phyloP scores from a whole-genome alignment of 2,888 invertebrate species.

The Caradrina clavipalpis region DNA sequence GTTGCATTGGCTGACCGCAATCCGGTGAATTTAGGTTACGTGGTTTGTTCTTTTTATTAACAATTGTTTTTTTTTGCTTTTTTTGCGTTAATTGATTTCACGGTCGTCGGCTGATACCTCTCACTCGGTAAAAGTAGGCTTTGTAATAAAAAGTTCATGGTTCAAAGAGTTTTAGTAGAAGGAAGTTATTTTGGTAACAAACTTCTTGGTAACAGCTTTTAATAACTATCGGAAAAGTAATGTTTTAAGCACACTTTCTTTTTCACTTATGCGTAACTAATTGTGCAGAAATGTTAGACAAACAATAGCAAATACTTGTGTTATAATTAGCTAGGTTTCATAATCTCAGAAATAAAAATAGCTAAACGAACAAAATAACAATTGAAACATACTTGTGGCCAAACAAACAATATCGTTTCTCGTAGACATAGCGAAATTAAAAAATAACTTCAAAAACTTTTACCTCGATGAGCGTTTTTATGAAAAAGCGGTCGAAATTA shows the following conservation, averaged over 20 bases:
- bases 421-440: constrained; percentile 45
- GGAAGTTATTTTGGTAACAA: constrained; percentile 12
- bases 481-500: constrained; percentile 61
- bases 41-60: constrained; percentile 46
- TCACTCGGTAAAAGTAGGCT: constrained; percentile 60
- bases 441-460: constrained; percentile 59
- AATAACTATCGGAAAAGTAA: constrained; percentile 14
- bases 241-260: constrained; percentile 6
- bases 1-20: constrained; percentile 61
- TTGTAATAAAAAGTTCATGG: constrained; percentile 56
- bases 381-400: constrained; percentile 15
- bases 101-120: constrained; percentile 54
- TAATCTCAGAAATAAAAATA: constrained; percentile 9
- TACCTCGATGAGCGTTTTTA: constrained; percentile 64
- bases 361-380: constrained; percentile 12
- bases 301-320: not conserved
- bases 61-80: constrained; percentile 53
- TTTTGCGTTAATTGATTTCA: constrained; percentile 64
- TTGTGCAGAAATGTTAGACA: not conserved
- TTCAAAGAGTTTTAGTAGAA: constrained; percentile 43
- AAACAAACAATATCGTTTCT: constrained; percentile 43
- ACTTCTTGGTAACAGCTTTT: constrained; percentile 28
- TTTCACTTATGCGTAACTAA: not conserved
- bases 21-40: constrained; percentile 59
- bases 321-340: not conserved